Evolutionary conservation across 92 coral and sea anemone species (phyloP).

Genomic region (Phenganax marumi): DNA sequence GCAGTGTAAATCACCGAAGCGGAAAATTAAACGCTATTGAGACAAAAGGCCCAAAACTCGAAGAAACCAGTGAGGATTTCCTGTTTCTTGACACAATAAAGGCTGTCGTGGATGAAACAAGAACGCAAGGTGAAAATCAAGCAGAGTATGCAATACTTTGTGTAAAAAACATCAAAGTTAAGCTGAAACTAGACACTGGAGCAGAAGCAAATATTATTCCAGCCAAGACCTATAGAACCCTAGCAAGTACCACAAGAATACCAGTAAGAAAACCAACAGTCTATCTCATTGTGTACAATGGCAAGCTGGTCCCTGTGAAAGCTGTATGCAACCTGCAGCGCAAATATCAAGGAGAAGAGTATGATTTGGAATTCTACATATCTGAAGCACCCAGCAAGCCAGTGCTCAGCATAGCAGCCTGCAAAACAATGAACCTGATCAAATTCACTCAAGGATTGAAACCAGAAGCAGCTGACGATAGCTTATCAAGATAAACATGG

Average conservation of each 20-base stretch:
- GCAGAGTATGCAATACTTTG: neutral
- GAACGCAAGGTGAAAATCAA: neutral
- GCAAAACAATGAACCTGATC: constrained; percentile 16
- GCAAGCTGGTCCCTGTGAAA: constrained; percentile 9
- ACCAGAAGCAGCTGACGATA: neutral
- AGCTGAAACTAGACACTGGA: constrained; percentile 12
- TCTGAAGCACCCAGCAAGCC: constrained; percentile 7
- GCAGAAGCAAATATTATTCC: neutral
- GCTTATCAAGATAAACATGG: neutral
- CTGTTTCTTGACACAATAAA: constrained; percentile 17
- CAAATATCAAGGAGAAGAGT: constrained; percentile 9
- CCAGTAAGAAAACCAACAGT: constrained; percentile 10
- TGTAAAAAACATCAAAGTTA: neutral
- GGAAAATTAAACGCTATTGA: constrained; percentile 23
- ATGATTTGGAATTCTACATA: constrained; percentile 24
- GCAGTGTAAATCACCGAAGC: constrained; percentile 15
- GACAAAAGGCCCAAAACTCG: neutral
- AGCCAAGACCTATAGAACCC: neutral
- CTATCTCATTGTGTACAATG: neutral
- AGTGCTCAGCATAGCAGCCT: constrained; percentile 16
- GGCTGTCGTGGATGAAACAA: constrained; percentile 11
- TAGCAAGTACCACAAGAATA: constrained; percentile 1
- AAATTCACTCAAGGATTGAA: constrained; percentile 3
- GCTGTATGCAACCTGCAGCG: constrained; percentile 18
- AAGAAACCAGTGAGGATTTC: constrained; percentile 9